Base-by-base conservation (phyloP, 2,888 invertebrate genomes). In the Drosophila maculinotata region DNA sequence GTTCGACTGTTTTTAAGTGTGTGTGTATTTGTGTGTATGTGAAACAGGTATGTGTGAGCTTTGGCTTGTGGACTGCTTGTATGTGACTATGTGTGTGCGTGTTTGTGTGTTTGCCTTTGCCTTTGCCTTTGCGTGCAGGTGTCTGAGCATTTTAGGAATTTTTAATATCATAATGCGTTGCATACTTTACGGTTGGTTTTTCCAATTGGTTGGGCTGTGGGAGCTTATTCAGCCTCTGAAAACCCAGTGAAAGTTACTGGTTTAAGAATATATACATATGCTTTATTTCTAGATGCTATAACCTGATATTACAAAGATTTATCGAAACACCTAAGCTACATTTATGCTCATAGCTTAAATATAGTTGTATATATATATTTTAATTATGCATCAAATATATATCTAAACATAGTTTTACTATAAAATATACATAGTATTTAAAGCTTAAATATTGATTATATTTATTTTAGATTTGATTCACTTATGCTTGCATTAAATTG, bases 111-210 rank as follows among this genome's bases (percentile, higher is more conserved):
- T 26, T 48, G 20, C 41, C 31, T 56, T 14, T 20, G 30, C 30
- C 33, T 48, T 31, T 33, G 26, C 25, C 26, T 47, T 7, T 49
- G 35, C 38, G 41, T 39, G 28, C 51, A 66, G 66, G 70, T 69
- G 81, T 49, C 66, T 47, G 67, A 14, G 58, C 45, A 51, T 53
- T 48, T 67, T 38, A 52, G 63, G 70, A 62, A 77, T 77, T 82
- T 81, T 64, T 64, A 81, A 81, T 77, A 70, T 52, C 54, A 78
- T 44, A 73, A 65, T 36, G 38, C 26, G 45, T 15, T 58, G 74
- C 65, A 73, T 77, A 80, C 65, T 65, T 80, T 69, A 68, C 17
- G 67, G 48, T 20, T 38, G 51, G 26, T 20, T 48, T 38, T 66
- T 25, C 10, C 60, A 45, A 36, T 45, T 45, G 35, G 17, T 17